phyloP scores from a whole-genome alignment of 1,140 invertebrate genomes.

The Venustaconcha ellipsiformis region DNA sequence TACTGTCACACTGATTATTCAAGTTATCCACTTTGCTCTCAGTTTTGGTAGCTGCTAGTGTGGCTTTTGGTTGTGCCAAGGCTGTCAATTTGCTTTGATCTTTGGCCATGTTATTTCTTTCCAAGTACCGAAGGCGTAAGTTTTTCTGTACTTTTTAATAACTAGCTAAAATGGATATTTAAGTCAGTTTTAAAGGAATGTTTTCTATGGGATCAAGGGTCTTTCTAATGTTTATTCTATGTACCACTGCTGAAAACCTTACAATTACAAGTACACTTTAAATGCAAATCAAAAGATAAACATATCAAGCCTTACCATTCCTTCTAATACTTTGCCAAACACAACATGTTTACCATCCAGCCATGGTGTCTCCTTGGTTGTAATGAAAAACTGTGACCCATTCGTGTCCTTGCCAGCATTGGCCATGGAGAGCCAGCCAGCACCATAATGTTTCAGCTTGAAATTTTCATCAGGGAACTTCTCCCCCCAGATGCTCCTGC shows the following conservation, averaged over 20 bases:
- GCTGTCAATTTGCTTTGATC: no score
- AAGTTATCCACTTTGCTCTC: no score
- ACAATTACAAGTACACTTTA: neutral
- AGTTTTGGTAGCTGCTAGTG: no score
- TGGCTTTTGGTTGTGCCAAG: no score
- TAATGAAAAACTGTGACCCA: slow-evolving; percentile 99
- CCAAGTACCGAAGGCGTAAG: no score
- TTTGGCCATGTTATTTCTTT: no score
- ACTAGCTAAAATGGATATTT: neutral
- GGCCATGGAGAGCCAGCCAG: slow-evolving; percentile 95
- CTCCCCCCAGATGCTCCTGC: slow-evolving; percentile 92
- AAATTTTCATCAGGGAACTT: slow-evolving; percentile 97
- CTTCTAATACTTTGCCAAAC: slow-evolving; percentile 95
- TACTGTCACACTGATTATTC: no score
- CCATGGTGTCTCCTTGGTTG: slow-evolving; percentile 95
- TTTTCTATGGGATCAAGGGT: neutral
- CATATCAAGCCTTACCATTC: slow-evolving; percentile 79
- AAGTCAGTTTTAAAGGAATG: neutral
- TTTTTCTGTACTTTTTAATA: no score
- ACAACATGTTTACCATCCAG: slow-evolving; percentile 95
- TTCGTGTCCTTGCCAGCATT: slow-evolving; percentile 94
- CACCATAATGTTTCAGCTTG: slow-evolving; percentile 88
- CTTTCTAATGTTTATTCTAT: neutral
- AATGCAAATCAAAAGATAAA: neutral
- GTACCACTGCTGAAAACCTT: neutral